Conservation (phyloP, 2,797 vertebrate species). For the Acrossocheilus wenchowensis region DNA sequence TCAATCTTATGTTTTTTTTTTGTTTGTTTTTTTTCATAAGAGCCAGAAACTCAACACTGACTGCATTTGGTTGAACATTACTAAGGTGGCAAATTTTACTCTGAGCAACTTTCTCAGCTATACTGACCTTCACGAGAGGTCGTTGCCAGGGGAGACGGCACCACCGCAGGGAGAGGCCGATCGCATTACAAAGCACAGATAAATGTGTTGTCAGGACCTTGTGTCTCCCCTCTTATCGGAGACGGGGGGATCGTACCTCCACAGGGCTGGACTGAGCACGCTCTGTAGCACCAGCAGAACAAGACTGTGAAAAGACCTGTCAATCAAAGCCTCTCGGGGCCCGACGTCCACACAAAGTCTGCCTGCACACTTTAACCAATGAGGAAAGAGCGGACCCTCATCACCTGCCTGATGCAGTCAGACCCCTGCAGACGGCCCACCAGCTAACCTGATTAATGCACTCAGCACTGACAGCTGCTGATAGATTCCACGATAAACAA, state of each 20-base stretch:
- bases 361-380: slow-evolving; percentile 20
- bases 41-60: slow-evolving; percentile 59
- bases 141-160: slow-evolving; percentile 69
- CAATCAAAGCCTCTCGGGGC: slow-evolving; percentile 64
- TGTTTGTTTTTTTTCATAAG: neutral
- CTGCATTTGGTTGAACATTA: slow-evolving; percentile 71
- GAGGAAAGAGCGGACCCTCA: slow-evolving; percentile 28
- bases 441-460: slow-evolving; percentile 68
- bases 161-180: slow-evolving; percentile 53
- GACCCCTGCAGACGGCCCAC: slow-evolving; percentile 36
- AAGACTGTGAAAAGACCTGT: slow-evolving; percentile 55
- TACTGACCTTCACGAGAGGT: slow-evolving; percentile 73
- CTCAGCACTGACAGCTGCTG: slow-evolving; percentile 55
- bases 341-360: slow-evolving; percentile 30
- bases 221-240: slow-evolving; percentile 62
- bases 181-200: slow-evolving; percentile 69
- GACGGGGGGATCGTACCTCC: neutral
- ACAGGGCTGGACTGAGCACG: slow-evolving; percentile 46
- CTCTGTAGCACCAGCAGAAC: slow-evolving; percentile 51
- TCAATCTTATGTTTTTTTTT: neutral
- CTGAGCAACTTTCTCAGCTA: slow-evolving; percentile 69
- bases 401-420: slow-evolving; percentile 45
- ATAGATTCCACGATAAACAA: slow-evolving; percentile 59
- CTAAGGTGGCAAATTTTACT: slow-evolving; percentile 73
- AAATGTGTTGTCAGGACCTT: slow-evolving; percentile 67